These are phyloP conservation scores for Albula goreensis DNA, from an alignment of 2,113 vertebrate species.

Conservation along the genomic window DNA sequence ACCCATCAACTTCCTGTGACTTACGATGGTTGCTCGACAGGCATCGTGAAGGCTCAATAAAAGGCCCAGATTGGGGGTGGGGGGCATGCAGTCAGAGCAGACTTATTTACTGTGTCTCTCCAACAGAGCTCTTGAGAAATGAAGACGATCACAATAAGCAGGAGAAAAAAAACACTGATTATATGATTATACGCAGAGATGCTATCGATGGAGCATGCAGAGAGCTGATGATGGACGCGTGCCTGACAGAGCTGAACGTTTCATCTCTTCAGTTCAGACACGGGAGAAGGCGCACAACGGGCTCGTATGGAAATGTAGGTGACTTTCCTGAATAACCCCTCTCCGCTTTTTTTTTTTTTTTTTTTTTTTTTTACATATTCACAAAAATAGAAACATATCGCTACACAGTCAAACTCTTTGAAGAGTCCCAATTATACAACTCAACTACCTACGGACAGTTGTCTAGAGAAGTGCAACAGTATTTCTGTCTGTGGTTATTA, in stretches of 20 bases:
- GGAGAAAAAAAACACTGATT: not conserved
- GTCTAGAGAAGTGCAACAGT: not conserved
- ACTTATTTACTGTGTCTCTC: not conserved
- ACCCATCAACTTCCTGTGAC: not conserved
- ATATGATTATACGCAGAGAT: not conserved
- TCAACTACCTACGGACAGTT: not conserved
- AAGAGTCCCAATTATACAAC: not conserved
- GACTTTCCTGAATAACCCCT: not conserved
- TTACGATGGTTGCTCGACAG: not conserved
- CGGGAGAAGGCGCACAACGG: not conserved
- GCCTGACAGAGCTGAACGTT: not conserved
- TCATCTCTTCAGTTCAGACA: not conserved
- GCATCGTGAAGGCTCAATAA: not conserved
- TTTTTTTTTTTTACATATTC: not conserved
- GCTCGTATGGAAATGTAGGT: not conserved
- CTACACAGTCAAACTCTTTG: not conserved
- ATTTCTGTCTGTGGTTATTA: not conserved
- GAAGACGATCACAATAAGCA: not conserved
- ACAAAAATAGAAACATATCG: not conserved
- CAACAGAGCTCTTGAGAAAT: not conserved
- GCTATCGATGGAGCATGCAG: not conserved
- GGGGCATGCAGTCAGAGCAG: not conserved
- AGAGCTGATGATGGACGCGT: not conserved
- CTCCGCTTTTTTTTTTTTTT: not conserved
- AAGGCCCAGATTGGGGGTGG: not conserved